phyloP scores from a whole-genome alignment of 2,113 vertebrate species.

The Petrocephalus zakoni region DNA sequence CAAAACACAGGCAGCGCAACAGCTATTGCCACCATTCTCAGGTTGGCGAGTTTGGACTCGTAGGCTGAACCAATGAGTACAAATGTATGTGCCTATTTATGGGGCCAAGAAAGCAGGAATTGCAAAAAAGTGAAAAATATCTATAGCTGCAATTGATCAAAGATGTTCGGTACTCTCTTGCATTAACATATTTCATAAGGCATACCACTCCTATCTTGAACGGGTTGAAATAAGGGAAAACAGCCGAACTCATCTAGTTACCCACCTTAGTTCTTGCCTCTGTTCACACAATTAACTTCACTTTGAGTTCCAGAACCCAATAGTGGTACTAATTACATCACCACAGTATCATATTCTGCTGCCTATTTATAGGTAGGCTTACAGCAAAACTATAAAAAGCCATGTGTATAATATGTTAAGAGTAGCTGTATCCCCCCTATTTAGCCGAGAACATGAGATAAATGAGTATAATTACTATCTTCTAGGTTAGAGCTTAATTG shows the following conservation, averaged over 20 bases:
- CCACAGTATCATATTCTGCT: neutral
- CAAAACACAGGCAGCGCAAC: too few species aligned
- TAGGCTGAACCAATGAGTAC: neutral
- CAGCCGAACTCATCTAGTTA: neutral
- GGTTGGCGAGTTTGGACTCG: neutral
- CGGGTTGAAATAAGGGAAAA: neutral
- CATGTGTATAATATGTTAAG: neutral
- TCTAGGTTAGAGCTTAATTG: neutral
- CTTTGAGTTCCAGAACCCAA: neutral
- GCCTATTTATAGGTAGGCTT: neutral
- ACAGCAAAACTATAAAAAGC: neutral
- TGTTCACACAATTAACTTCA: neutral
- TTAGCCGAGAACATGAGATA: neutral
- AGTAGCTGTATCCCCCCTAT: neutral
- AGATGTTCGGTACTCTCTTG: neutral
- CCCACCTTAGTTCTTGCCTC: neutral
- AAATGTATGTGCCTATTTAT: neutral
- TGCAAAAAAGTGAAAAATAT: neutral
- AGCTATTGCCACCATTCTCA: neutral
- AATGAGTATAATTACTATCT: slow-evolving; percentile 1
- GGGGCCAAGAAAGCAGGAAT: neutral
- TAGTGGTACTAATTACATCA: neutral
- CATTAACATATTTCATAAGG: slow-evolving; percentile 2
- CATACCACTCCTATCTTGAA: neutral
- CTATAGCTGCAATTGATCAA: neutral